A percentile compares a stretch with the other conserved stretches of the same genome.
These are phyloP conservation scores for Sarcophaga variegata DNA, from an alignment of 2,888 invertebrate genomes.

Conservation along the genomic window DNA sequence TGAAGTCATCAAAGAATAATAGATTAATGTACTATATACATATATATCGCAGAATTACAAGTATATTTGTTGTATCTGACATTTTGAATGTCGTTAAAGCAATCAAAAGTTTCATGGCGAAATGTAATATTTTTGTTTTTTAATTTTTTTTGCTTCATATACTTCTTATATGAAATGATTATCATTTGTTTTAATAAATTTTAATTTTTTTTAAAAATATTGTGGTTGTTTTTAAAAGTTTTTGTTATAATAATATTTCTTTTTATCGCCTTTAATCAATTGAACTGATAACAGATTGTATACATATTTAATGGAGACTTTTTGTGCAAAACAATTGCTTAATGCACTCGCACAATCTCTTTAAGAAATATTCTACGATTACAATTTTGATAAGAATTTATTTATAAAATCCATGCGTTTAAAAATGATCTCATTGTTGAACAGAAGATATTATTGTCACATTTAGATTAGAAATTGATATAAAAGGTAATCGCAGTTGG, in stretches of 20 bases:
- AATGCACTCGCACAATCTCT: neutral
- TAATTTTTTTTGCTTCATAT: neutral
- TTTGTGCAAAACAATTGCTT: slow-evolving; percentile 4
- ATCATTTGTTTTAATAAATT: slow-evolving; percentile 17
- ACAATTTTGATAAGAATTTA: slow-evolving; percentile 41
- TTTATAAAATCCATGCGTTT: slow-evolving; percentile 15
- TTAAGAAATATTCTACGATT: neutral
- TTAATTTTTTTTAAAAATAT: neutral
- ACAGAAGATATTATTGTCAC: neutral
- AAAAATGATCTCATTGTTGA: slow-evolving; percentile 45
- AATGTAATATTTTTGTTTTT: slow-evolving; percentile 2
- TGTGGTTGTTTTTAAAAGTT: neutral
- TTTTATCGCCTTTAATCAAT: neutral
- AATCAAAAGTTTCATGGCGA: slow-evolving; percentile 16
- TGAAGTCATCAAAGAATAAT: slow-evolving; percentile 48
- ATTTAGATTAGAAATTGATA: slow-evolving; percentile 20
- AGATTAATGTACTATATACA: slow-evolving; percentile 28
- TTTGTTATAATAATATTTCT: neutral
- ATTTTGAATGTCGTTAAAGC: slow-evolving; percentile 11
- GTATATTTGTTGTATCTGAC: slow-evolving; percentile 14
- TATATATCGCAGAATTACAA: slow-evolving; percentile 1
- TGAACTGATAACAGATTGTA: slow-evolving; percentile 20
- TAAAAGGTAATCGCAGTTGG: too few species aligned
- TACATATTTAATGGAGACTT: neutral
- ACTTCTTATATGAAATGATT: slow-evolving; percentile 15